phyloP scores from a whole-genome alignment of 1,140 invertebrate species.

The Drosophila melanogaster region Release_6_plus_ISO1_MT NT_033779.5:962001-962500 shows the following conservation, averaged over 20 bases:
- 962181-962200: conserved; percentile 67
- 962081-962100: conserved; percentile 41
- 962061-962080: conserved; percentile 64
- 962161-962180: conserved; percentile 19
- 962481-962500: conserved; percentile 20
- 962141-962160: background rate
- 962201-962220: conserved; percentile 82
- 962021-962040: conserved; percentile 32
- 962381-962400: conserved; percentile 56
- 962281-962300: background rate
- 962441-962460: conserved; percentile 63
- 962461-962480: conserved; percentile 4
- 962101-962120: background rate
- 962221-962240: conserved; percentile 82
- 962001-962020: background rate
- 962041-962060: conserved; percentile 76
- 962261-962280: conserved; percentile 17
- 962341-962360: conserved; percentile 80
- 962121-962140: no score
- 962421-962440: conserved; percentile 59
- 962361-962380: conserved; percentile 82
- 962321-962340: conserved; percentile 81
- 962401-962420: conserved; percentile 60
- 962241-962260: conserved; percentile 76
- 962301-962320: conserved; percentile 48